phyloP scores from a whole-genome alignment of 1,140 invertebrate species.

The Anthonomus grandis region DNA sequence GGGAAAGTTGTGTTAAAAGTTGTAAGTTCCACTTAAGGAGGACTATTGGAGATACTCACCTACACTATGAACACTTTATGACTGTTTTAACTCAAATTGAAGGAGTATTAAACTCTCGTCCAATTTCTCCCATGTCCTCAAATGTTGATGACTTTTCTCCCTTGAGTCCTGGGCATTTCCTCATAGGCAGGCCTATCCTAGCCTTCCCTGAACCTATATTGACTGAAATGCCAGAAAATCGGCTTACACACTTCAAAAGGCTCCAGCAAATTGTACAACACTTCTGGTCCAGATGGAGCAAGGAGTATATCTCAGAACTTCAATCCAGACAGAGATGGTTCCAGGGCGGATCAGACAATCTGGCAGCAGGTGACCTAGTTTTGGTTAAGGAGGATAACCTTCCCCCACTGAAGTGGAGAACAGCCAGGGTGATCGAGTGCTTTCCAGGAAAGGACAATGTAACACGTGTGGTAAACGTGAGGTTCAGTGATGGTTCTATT shows the following conservation, averaged over 20 bases:
- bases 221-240: slow-evolving; percentile 1
- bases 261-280: slow-evolving; percentile 16
- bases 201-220: slow-evolving; percentile 9
- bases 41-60: slow-evolving; percentile 7
- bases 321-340: too few relatives aligned
- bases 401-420: too few relatives aligned
- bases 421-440: too few relatives aligned
- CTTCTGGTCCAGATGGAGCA: slow-evolving; percentile 16
- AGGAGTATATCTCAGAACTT: slow-evolving; percentile 16
- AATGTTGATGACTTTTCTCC: slow-evolving; percentile 28
- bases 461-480: too few relatives aligned
- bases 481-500: too few relatives aligned
- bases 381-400: too few relatives aligned
- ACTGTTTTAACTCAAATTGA: slow-evolving; percentile 29
- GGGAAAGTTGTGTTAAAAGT: slow-evolving; percentile 47
- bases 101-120: slow-evolving; percentile 31
- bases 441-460: too few relatives aligned
- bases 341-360: too few relatives aligned
- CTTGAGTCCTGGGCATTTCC: slow-evolving; percentile 30
- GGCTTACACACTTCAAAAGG: slow-evolving; percentile 4
- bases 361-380: too few relatives aligned
- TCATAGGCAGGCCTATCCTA: slow-evolving; percentile 24
- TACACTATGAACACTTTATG: slow-evolving; percentile 31
- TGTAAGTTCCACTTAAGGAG: slow-evolving; percentile 45
- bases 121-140: slow-evolving; percentile 25